Evolutionary conservation across 1,140 invertebrate genomes (phyloP).

Genomic region (fruit fly (Drosophila melanogaster)): DNA sequence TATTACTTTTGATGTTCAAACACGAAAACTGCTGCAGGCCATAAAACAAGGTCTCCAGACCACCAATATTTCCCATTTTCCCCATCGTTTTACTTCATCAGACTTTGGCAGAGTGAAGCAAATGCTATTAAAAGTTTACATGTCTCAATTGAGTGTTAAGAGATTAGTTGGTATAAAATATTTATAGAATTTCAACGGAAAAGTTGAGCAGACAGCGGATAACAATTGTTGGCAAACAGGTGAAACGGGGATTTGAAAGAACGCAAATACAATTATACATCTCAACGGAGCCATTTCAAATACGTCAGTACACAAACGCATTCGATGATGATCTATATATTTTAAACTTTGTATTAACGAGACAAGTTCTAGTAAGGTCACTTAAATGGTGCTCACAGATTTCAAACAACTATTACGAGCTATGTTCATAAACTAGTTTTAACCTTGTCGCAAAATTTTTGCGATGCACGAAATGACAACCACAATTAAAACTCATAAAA

Average conservation of each 20-base stretch:
- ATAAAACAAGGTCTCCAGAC: slow-evolving; percentile 70
- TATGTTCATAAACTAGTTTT: neutral
- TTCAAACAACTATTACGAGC: neutral
- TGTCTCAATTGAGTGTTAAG: slow-evolving; percentile 82
- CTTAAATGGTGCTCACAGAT: neutral
- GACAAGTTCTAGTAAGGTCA: neutral
- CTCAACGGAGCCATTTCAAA: too few relatives aligned
- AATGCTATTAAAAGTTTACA: slow-evolving; percentile 82
- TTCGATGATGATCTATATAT: too few relatives aligned
- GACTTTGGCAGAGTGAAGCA: slow-evolving; percentile 45
- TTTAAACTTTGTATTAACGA: too few relatives aligned
- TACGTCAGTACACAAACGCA: too few relatives aligned
- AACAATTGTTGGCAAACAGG: neutral
- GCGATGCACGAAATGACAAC: neutral
- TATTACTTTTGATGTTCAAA: slow-evolving; percentile 83
- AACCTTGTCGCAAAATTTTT: neutral
- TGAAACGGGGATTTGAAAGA: neutral
- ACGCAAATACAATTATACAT: too few relatives aligned
- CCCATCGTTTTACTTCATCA: slow-evolving; percentile 2
- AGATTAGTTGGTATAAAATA: slow-evolving; percentile 78
- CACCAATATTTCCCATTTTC: slow-evolving; percentile 1
- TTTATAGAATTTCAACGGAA: slow-evolving; percentile 53
- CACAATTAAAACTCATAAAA: neutral
- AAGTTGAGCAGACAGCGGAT: slow-evolving; percentile 36
- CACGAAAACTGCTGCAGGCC: slow-evolving; percentile 80